phyloP scores from a whole-genome alignment of 2,113 vertebrate genomes.

The Stomatorhinus ivindoensis region DNA sequence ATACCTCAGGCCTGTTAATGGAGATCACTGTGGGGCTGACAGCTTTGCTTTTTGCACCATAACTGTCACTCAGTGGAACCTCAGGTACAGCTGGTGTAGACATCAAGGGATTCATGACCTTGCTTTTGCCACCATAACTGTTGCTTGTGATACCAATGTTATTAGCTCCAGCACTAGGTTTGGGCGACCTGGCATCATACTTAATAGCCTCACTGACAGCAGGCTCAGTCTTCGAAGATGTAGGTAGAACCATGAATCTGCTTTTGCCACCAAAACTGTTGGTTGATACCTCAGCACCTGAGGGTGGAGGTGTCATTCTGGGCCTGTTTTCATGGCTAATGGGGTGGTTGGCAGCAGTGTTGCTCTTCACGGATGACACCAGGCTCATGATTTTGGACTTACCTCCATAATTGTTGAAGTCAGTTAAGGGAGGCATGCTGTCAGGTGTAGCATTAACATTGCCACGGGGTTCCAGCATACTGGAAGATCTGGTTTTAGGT shows the following conservation, averaged over 20 bases:
- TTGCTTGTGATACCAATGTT: conserved; percentile 22
- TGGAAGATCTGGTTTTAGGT: conserved; percentile 1
- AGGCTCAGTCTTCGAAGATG: not conserved
- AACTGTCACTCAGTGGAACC: conserved; percentile 18
- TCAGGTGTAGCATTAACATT: not conserved
- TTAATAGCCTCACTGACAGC: not conserved
- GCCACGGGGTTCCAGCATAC: not conserved
- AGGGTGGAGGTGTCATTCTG: not conserved
- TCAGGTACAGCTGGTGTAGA: conserved; percentile 20
- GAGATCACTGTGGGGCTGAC: conserved; percentile 22
- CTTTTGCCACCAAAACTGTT: conserved; percentile 13
- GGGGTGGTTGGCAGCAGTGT: conserved; percentile 8
- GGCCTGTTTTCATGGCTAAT: conserved; percentile 26
- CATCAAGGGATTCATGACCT: conserved; percentile 34
- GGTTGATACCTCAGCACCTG: not conserved
- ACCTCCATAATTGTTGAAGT: conserved; percentile 59
- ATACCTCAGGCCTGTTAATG: not conserved
- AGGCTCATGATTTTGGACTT: conserved; percentile 49
- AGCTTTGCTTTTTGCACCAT: conserved; percentile 41
- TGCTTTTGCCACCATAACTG: conserved; percentile 47
- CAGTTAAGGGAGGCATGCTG: conserved; percentile 35
- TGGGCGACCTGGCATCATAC: not conserved
- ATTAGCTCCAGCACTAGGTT: not conserved
- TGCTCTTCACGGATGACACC: conserved; percentile 18
- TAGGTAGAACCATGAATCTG: not conserved